Evolutionary conservation across 1,140 invertebrate species (phyloP), one percentile per base, ranked within the genome.

Genomic region (Carcinoscorpius rotundicauda): DNA sequence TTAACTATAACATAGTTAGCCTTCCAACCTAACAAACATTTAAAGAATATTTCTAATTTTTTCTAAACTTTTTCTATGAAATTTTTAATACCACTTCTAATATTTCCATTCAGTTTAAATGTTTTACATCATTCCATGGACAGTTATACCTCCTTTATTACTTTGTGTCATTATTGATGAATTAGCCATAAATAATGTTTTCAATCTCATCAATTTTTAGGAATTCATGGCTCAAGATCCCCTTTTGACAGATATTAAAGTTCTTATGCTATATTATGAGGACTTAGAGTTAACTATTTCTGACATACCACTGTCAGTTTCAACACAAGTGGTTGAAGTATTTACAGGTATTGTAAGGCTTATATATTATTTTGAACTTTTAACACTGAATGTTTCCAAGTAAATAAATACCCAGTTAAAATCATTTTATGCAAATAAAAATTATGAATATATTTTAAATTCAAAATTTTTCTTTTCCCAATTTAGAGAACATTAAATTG

Each of bases 281-380:
- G 52, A 50, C n/a, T 50, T 64, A 61, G 52, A 67, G 48, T 53
- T 60, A 52, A 29, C n/a, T 52, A 56, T 67, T 4, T 56, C 29
- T 49, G 9, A 57, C 10, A 11, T 67, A 10, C 66, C 66, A 29
- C 60, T 55, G 50, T 64, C 63, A 49, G 61, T 64, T 52, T 64
- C 29, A 52, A 55, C 64, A 49, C 52, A 55, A 6, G 63, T 62
- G 4, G 62, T 67, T 51, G 59, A 67, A 55, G 8, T 67, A 2
- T 58, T 29, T 29, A 67, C 60, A 56, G 53, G 66, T 67, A 52
- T 60, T 49, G 29, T 29, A 29, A 29, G 29, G 29, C 29, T 29
- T 29, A 29, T 29, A 29, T 29, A 29, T 29, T 29, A 29, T 29
- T 29, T 29, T 55, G 6, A n/a, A 55, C 53, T 55, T 55, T 55